These are phyloP conservation scores for Promerops cafer DNA, from an alignment of 2,113 vertebrate genomes.

Conservation along the genomic window DNA sequence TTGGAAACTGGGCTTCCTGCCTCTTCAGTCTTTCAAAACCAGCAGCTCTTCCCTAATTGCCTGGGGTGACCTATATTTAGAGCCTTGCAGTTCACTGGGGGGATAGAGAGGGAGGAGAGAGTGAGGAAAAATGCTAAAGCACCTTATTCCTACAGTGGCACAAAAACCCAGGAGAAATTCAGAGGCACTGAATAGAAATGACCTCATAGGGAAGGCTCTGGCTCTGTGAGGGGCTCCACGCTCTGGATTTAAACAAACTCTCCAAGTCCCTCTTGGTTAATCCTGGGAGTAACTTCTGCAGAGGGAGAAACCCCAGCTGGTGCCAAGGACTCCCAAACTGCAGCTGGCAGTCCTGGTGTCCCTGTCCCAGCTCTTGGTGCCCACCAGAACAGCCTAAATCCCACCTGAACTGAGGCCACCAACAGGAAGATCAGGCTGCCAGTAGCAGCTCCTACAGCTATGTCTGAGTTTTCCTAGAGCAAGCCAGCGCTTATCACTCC, in stretches of 20 bases:
- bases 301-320: background rate
- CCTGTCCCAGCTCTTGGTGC: background rate
- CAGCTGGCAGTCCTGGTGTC: background rate
- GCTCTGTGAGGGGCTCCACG: background rate
- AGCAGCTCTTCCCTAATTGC: conserved; percentile 72
- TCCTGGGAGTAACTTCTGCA: background rate
- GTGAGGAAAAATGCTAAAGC: conserved; percentile 28
- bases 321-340: background rate
- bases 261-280: background rate
- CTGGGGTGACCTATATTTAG: conserved; percentile 73
- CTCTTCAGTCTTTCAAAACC: conserved; percentile 69
- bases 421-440: background rate
- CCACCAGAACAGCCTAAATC: background rate
- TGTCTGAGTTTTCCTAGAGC: background rate
- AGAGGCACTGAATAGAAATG: background rate
- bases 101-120: background rate
- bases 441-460: background rate
- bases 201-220: background rate
- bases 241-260: background rate
- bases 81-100: conserved; percentile 37
- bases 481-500: fast-evolving
- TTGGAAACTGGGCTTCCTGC: conserved; percentile 76
- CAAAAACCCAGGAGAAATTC: background rate
- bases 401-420: background rate
- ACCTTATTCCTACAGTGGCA: conserved; percentile 8